Evolutionary conservation across 92 coral and sea anemone genomes (phyloP).

Genomic region (Epizoanthus ramosus): DNA sequence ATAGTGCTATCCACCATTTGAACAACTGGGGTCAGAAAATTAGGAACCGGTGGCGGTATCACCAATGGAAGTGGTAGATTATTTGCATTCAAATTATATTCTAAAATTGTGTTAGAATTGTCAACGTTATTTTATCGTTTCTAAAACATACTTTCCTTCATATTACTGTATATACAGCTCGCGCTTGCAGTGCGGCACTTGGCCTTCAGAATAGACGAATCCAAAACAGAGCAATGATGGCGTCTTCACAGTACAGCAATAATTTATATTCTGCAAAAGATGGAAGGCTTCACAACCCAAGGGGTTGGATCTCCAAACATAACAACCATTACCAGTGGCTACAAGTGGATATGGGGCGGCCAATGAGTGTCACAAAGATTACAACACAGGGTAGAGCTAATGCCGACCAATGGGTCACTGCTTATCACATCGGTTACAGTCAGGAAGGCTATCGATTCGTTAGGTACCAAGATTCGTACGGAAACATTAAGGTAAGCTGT

Average conservation of each 20-base stretch:
- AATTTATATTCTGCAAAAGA: conserved; percentile 25
- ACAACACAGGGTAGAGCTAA: conserved; percentile 36
- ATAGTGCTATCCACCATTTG: no score
- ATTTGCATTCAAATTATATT: no score
- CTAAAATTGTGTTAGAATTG: no score
- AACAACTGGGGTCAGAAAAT: no score
- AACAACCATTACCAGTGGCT: conserved; percentile 40
- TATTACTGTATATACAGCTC: not conserved
- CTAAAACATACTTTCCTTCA: no score
- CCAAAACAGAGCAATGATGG: conserved; percentile 18
- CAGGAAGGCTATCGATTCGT: conserved; percentile 36
- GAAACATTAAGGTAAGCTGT: conserved; percentile 20
- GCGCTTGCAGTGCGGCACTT: conserved; percentile 12
- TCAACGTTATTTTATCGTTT: no score
- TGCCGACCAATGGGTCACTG: conserved; percentile 41
- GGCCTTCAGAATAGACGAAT: conserved; percentile 30
- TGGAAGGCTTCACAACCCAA: conserved; percentile 27
- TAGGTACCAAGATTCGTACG: conserved; percentile 18
- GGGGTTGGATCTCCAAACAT: conserved; percentile 10
- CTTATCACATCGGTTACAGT: conserved; percentile 31
- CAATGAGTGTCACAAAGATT: conserved; percentile 24
- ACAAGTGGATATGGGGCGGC: conserved; percentile 24
- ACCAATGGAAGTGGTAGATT: no score
- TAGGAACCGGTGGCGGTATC: no score
- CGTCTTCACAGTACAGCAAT: conserved; percentile 19